These are phyloP conservation scores for Dryadula phaetusa DNA, from an alignment of 2,888 invertebrate genomes.

Conservation along the genomic window DNA sequence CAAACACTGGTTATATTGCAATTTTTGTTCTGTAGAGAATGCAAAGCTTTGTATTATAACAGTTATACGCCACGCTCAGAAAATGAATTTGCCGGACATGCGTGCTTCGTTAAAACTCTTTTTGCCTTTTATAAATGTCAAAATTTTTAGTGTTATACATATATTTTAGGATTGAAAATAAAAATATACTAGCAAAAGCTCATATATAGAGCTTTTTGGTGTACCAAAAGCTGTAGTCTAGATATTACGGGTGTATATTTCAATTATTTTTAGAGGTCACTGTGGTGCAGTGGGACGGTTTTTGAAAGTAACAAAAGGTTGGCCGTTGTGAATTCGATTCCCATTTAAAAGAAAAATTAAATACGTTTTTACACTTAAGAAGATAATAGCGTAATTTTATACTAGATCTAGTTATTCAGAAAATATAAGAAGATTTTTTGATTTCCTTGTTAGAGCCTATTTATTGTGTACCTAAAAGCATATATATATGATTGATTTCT, in stretches of 20 bases:
- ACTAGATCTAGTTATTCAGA: too few relatives aligned
- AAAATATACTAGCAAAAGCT: not conserved
- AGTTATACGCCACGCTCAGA: constrained; percentile 17
- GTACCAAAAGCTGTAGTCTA: not conserved
- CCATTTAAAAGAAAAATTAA: too few relatives aligned
- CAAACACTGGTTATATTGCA: constrained; percentile 11
- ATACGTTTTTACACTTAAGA: too few relatives aligned
- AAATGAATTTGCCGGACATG: constrained; percentile 28
- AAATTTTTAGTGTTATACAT: constrained; percentile 16
- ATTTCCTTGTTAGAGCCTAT: too few relatives aligned
- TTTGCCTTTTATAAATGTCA: constrained; percentile 23
- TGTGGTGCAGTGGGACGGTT: too few relatives aligned
- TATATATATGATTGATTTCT: too few relatives aligned
- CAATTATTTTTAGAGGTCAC: not conserved
- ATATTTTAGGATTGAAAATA: constrained; percentile 11
- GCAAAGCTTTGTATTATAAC: constrained; percentile 27
- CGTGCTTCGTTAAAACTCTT: constrained; percentile 12
- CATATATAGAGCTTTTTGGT: not conserved
- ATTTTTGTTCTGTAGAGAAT: constrained; percentile 23
- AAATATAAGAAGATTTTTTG: too few relatives aligned
- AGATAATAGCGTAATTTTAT: too few relatives aligned
- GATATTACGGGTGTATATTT: not conserved
- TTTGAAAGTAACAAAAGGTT: too few relatives aligned
- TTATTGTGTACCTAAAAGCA: too few relatives aligned
- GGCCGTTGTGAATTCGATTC: too few relatives aligned